Percentiles rank a stretch among this genome's conserved stretches.
Conservation (phyloP, 2,797 vertebrate species). For the Tragelaphus eurycerus region DNA sequence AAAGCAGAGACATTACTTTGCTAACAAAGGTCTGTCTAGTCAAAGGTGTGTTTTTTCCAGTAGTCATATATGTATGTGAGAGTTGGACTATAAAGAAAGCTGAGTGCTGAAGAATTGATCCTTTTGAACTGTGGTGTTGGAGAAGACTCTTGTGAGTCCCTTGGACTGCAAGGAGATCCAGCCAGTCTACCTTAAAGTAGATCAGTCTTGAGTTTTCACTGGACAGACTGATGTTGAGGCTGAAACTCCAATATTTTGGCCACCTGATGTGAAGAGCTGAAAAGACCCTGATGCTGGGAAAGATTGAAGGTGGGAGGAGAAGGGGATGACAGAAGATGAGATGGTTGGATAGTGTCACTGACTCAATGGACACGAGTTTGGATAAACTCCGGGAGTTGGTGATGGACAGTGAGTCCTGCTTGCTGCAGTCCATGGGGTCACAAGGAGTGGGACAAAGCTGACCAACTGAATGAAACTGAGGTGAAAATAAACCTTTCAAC, state of each 20-base stretch:
- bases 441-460: neutral
- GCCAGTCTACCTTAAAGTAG: neutral
- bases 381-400: neutral
- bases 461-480: neutral
- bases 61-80: neutral
- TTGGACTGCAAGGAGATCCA: neutral
- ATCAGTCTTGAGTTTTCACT: neutral
- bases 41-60: neutral
- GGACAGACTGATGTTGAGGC: neutral
- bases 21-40: neutral
- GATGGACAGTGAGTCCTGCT: neutral
- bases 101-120: accelerated
- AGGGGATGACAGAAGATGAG: neutral
- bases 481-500: neutral
- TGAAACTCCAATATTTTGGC: neutral
- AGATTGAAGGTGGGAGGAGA: neutral
- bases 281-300: neutral
- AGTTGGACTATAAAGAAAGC: neutral
- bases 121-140: neutral
- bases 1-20: neutral
- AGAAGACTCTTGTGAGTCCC: neutral
- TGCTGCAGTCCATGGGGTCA: neutral
- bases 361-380: neutral
- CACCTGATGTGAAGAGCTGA: neutral
- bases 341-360: neutral